phyloP scores from a whole-genome alignment of 53 echinoderm and acorn worm genomes.

The Hippasteria phrygiana region DNA sequence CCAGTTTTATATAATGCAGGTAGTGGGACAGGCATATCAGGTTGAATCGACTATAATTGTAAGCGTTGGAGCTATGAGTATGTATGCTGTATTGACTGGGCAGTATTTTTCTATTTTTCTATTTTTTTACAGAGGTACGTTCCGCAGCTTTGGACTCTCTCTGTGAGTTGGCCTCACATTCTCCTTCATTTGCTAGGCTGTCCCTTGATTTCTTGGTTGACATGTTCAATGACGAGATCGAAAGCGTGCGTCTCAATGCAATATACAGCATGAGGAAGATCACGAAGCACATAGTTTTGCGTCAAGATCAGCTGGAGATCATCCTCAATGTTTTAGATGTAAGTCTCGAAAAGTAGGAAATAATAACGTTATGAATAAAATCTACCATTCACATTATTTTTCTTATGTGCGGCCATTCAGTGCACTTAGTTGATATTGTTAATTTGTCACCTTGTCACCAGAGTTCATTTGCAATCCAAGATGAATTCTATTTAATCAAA shows the following conservation, averaged over 20 bases:
- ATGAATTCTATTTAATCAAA: too few species aligned
- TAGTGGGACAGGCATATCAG: too few species aligned
- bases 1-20: too few species aligned
- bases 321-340: slow-evolving; percentile 95
- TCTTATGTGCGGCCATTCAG: too few species aligned
- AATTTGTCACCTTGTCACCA: too few species aligned
- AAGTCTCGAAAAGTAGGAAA: too few species aligned
- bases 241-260: slow-evolving; percentile 92
- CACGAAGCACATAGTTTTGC: slow-evolving; percentile 80
- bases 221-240: slow-evolving; percentile 99
- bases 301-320: slow-evolving; percentile 95
- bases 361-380: too few species aligned
- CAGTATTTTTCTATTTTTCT: not conserved
- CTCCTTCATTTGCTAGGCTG: slow-evolving; percentile 84
- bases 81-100: not conserved
- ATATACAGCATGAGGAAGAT: slow-evolving; percentile 93
- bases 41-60: too few species aligned
- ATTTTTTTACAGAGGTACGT: slow-evolving; percentile 80
- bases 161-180: slow-evolving; percentile 94
- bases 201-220: slow-evolving; percentile 96
- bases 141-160: slow-evolving; percentile 90
- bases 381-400: too few species aligned
- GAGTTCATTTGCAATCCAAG: too few species aligned
- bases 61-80: too few species aligned
- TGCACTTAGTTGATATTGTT: too few species aligned